Percentiles rank a stretch among this genome's conserved stretches.
Evolutionary conservation across 2,888 invertebrate species (phyloP).

Genomic region (Drosophila hamatofila): DNA sequence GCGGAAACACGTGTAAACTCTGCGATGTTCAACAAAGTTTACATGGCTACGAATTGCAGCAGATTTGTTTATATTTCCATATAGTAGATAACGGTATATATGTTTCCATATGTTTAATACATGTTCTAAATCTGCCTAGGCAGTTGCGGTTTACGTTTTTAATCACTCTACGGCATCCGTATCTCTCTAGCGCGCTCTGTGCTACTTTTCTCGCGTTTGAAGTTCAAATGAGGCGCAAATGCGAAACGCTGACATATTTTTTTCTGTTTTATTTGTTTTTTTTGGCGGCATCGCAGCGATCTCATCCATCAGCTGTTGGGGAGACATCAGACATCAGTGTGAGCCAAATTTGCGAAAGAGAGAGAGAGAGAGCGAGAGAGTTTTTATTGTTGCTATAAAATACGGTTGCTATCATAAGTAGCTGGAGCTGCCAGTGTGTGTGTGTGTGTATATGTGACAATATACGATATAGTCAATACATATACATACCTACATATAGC

Average conservation of each 20-base stretch:
- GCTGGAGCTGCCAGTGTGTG: not conserved
- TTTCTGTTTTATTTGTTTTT: constrained; percentile 21
- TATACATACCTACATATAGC: too few species aligned
- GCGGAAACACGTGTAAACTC: constrained; percentile 23
- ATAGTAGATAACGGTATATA: not conserved
- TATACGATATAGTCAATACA: too few species aligned
- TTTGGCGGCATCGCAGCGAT: constrained; percentile 63
- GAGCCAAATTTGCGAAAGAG: constrained; percentile 8
- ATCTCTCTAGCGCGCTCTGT: constrained; percentile 58
- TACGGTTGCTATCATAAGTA: constrained; percentile 13
- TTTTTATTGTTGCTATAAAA: constrained; percentile 1
- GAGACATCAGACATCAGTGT: constrained; percentile 11
- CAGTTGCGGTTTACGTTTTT: constrained; percentile 13
- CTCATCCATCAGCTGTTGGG: constrained; percentile 46
- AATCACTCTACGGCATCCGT: constrained; percentile 51
- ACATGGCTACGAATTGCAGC: constrained; percentile 8
- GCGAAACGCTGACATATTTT: constrained; percentile 61
- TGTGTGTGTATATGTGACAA: not conserved
- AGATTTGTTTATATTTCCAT: not conserved
- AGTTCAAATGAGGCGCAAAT: constrained; percentile 75
- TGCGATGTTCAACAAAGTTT: not conserved
- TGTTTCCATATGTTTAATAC: constrained; percentile 8
- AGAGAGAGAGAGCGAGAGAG: constrained; percentile 11
- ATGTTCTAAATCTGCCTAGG: constrained; percentile 20
- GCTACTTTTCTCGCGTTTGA: constrained; percentile 80